Base-by-base conservation (phyloP, 1,140 invertebrate species). In the Saccostrea glomerata region DNA sequence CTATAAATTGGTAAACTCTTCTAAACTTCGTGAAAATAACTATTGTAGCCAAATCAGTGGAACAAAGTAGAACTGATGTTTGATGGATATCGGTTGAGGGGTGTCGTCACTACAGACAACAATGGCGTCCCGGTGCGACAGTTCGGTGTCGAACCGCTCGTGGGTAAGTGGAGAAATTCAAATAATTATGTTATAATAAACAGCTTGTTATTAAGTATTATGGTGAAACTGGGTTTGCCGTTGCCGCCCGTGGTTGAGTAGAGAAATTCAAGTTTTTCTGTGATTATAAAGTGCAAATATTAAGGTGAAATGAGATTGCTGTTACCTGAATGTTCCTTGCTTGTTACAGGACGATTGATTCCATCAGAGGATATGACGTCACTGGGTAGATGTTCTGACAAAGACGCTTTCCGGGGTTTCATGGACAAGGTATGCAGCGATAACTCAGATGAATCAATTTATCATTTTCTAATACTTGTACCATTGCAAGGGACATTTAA, bases 281-380 rank as follows among this genome's bases (percentile, higher is more conserved):
- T n/a, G n/a, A n/a, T n/a, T n/a, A n/a, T n/a, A n/a, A n/a, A n/a
- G n/a, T n/a, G n/a, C n/a, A n/a, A n/a, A n/a, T n/a, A n/a, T n/a
- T n/a, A n/a, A n/a, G n/a, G n/a, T n/a, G 47, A 47, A 47, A 47
- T 47, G 6, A 47, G 5, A 6, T 7, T 47, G 47, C 9, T 47
- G 47, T 7, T 47, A 9, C 47, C 5, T 47, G 5, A 9, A 47
- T 47, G 47, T 47, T 66, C 23, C 5, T 25, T 77, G 23, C 25
- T 12, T 77, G 70, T 36, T 36, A 77, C 70, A 77, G 70, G 70
- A 77, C 70, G 70, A 25, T 77, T 77, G 9, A 30, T 77, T 77
- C 70, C 70, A 30, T 77, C 70, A 3, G 13, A 23, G 4, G 6
- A 30, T 11, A 2, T 77, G 25, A 77, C 70, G 23, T 30, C 23